Evolutionary conservation across 2,888 invertebrate genomes (phyloP).

Genomic region (Perdita meconis): DNA sequence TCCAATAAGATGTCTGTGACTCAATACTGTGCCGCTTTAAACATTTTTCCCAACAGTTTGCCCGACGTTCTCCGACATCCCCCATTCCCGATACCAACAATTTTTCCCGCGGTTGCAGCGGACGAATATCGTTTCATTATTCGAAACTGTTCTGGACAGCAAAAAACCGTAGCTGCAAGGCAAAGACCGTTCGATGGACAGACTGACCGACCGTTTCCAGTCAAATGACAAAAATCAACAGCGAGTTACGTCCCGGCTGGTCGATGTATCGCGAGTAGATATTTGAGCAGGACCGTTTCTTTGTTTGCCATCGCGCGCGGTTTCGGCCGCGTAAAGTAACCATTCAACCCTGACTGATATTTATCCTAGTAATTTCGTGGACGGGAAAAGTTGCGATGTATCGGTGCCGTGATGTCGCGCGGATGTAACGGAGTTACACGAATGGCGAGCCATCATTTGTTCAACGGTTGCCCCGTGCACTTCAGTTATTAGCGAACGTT

Average conservation of each 20-base stretch:
- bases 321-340: constrained; percentile 63
- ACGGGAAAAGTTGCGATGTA: constrained; percentile 56
- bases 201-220: constrained; percentile 52
- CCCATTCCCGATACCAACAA: too few species aligned
- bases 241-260: constrained; percentile 56
- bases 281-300: constrained; percentile 75
- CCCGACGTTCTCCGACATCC: too few species aligned
- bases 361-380: constrained; percentile 69
- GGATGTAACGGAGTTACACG: constrained; percentile 40
- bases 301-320: constrained; percentile 68
- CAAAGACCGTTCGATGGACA: constrained; percentile 16
- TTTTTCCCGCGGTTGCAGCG: too few species aligned
- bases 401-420: constrained; percentile 39
- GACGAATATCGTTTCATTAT: too few species aligned
- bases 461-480: constrained; percentile 38
- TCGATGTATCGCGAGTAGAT: constrained; percentile 68
- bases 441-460: constrained; percentile 54
- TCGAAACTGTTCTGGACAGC: too few species aligned
- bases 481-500: constrained; percentile 19
- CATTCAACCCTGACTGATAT: constrained; percentile 61
- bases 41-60: too few species aligned
- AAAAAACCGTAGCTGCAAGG: too few species aligned
- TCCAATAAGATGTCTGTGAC: too few species aligned
- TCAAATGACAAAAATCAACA: constrained; percentile 80
- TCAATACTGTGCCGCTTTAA: too few species aligned